Conservation (phyloP, 1,140 invertebrate species). For the Drosophila pandora region DNA sequence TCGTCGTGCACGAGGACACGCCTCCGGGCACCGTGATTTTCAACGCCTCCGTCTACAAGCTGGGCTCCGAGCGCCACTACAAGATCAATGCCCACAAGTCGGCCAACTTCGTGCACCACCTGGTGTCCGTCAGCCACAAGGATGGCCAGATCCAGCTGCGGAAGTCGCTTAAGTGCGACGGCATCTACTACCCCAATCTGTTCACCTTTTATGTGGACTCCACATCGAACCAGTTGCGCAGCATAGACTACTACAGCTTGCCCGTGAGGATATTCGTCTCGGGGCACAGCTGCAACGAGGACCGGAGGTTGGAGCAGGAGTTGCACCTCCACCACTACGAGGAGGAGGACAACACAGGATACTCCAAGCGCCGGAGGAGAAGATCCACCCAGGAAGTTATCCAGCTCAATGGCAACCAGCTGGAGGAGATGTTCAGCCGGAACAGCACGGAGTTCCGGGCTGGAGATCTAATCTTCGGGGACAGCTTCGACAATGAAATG, state of each 20-base stretch:
- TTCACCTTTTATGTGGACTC: conserved; percentile 95
- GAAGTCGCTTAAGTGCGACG: conserved; percentile 90
- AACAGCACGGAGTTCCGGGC: conserved; percentile 73
- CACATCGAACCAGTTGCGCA: conserved; percentile 89
- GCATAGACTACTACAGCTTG: conserved; percentile 93
- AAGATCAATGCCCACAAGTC: conserved; percentile 91
- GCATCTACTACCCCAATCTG: conserved; percentile 91
- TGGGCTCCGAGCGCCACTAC: conserved; percentile 89
- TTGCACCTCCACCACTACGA: conserved; percentile 84
- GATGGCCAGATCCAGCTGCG: conserved; percentile 90
- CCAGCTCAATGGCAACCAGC: conserved; percentile 56
- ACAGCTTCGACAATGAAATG: conserved; percentile 83
- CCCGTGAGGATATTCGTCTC: conserved; percentile 91
- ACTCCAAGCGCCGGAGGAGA: conserved; percentile 69
- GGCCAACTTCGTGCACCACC: conserved; percentile 91
- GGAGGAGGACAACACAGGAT: conserved; percentile 82
- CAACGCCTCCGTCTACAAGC: conserved; percentile 91
- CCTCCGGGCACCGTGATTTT: conserved; percentile 89
- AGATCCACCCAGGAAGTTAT: conserved; percentile 34
- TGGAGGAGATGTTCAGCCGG: conserved; percentile 56
- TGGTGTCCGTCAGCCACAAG: conserved; percentile 90
- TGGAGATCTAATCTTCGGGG: conserved; percentile 80
- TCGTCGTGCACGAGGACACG: conserved; percentile 88
- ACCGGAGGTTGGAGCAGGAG: conserved; percentile 85
- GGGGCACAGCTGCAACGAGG: conserved; percentile 89